Evolutionary conservation across 2,113 vertebrate species (phyloP).

Genomic region (mouse (Mus musculus)): DNA sequence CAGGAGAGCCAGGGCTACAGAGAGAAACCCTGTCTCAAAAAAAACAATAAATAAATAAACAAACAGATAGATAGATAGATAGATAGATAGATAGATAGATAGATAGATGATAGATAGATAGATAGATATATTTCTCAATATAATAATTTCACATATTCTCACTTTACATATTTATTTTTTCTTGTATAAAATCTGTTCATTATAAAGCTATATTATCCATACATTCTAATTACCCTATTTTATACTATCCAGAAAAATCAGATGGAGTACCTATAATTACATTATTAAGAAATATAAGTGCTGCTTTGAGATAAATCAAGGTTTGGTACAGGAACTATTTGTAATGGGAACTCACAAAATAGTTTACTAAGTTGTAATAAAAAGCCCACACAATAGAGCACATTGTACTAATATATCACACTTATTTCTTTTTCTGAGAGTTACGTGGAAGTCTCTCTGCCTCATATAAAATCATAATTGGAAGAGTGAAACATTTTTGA

Average conservation of each 20-base stretch:
- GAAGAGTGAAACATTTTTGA: not conserved
- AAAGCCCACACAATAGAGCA: not conserved
- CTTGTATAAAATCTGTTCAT: not conserved
- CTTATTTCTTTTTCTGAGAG: slow-evolving; percentile 26
- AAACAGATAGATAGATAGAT: too few relatives aligned
- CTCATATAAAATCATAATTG: not conserved
- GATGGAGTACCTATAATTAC: not conserved
- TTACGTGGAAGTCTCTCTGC: not conserved
- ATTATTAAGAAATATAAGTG: not conserved
- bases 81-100: too few relatives aligned
- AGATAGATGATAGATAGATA: too few relatives aligned
- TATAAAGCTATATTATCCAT: not conserved
- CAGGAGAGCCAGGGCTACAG: too few relatives aligned
- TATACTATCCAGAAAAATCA: not conserved
- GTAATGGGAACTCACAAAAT: not conserved
- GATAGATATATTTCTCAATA: not conserved
- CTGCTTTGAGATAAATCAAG: not conserved
- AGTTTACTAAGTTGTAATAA: not conserved
- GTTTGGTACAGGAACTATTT: not conserved
- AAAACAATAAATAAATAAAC: too few relatives aligned
- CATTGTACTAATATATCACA: not conserved
- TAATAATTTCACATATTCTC: not conserved
- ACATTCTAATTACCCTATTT: not conserved
- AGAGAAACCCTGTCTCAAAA: too few relatives aligned
- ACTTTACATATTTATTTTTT: not conserved